Evolutionary conservation across 2,113 vertebrate genomes (phyloP).

Genomic region (Corythaeola cristata): DNA sequence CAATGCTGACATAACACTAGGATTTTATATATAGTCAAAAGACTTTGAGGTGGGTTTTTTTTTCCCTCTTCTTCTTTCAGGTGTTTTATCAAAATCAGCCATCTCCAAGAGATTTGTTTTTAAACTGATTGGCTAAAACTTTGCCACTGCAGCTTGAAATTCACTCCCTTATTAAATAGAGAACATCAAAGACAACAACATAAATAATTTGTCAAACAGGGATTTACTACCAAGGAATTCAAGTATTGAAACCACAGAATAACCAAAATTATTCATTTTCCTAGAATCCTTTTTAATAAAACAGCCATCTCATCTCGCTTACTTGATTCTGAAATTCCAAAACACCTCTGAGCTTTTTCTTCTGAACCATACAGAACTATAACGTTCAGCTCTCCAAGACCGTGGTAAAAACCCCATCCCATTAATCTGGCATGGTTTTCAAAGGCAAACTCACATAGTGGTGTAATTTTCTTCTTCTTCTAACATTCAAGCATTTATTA

Average conservation of each 20-base stretch:
- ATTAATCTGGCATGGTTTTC: neutral
- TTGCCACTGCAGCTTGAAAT: neutral
- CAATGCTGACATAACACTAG: neutral
- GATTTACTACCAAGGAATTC: neutral
- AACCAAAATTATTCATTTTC: neutral
- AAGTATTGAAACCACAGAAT: neutral
- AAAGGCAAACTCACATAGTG: neutral
- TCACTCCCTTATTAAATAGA: neutral
- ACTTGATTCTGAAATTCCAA: neutral
- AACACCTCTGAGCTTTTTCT: neutral
- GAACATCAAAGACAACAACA: neutral
- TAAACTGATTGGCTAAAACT: neutral
- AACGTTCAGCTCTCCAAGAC: neutral
- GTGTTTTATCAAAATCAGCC: neutral
- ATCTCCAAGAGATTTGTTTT: neutral
- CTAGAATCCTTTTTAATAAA: neutral
- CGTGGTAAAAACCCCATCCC: neutral
- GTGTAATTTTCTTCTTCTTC: neutral
- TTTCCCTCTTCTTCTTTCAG: neutral
- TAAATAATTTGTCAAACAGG: neutral
- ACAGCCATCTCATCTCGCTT: neutral
- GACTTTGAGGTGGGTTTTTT: neutral
- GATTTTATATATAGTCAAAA: neutral
- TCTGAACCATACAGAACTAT: neutral
- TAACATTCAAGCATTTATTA: neutral